These are phyloP conservation scores for Phymorhynchus buccinoides DNA, from an alignment of 1,140 invertebrate genomes.

Conservation along the genomic window DNA sequence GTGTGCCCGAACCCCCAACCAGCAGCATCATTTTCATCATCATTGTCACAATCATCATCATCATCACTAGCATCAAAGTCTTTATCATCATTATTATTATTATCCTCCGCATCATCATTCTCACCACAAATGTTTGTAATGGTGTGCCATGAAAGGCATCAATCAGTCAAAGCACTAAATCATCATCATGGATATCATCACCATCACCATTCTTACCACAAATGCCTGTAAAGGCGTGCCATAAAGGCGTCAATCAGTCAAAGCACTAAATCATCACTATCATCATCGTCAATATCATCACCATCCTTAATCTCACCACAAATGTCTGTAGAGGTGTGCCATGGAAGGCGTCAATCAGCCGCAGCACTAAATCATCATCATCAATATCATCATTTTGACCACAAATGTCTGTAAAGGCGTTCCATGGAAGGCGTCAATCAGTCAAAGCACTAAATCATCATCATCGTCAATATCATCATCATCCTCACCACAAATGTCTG, in stretches of 20 bases:
- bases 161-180: no score
- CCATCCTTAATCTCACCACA: constrained; percentile 63
- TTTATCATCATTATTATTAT: constrained; percentile 82
- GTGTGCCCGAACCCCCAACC: constrained; percentile 93
- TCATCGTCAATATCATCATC: no score
- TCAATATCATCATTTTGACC: no score
- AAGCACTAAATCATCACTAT: no score
- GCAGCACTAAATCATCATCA: constrained; percentile 79
- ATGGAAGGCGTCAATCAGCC: constrained; percentile 97
- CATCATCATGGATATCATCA: no score
- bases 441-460: constrained; percentile 92
- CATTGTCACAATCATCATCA: neutral
- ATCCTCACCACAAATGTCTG: constrained; percentile 88
- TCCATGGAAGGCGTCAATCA: constrained; percentile 98
- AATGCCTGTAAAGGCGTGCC: no score
- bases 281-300: neutral
- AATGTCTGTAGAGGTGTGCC: constrained; percentile 96
- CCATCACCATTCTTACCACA: no score
- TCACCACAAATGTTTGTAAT: constrained; percentile 87
- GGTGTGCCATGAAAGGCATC: constrained; percentile 97
- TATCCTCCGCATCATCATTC: no score
- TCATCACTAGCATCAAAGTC: no score
- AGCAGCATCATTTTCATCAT: no score
- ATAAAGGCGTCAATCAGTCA: no score
- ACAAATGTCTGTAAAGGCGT: constrained; percentile 92